phyloP scores from a whole-genome alignment of 2,888 invertebrate species.

The Athalia cordata region DNA sequence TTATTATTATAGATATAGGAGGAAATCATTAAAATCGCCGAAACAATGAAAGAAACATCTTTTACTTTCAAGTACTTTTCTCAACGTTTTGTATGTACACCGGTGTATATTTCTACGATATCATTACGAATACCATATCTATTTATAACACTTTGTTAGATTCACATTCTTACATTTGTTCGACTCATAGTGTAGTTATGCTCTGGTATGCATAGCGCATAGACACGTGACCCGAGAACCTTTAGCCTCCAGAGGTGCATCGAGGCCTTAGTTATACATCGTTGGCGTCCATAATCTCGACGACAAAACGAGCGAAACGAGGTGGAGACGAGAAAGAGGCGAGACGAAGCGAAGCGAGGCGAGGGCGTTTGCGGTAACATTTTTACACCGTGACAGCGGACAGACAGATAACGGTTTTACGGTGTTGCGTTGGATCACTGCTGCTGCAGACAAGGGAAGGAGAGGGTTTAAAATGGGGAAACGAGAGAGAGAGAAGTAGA shows the following conservation, averaged over 20 bases:
- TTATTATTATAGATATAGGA: too few relatives aligned
- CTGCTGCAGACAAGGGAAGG: constrained; percentile 1
- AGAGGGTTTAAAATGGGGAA: not conserved
- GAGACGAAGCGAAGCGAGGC: not conserved
- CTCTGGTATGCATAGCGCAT: constrained; percentile 10
- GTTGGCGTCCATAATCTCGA: constrained; percentile 26
- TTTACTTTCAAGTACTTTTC: too few relatives aligned
- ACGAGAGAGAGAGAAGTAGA: constrained; percentile 7
- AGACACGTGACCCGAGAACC: constrained; percentile 32
- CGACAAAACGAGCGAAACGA: constrained; percentile 24
- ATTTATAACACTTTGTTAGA: constrained; percentile 34
- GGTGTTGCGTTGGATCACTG: constrained; percentile 34
- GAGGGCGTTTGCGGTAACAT: constrained; percentile 24
- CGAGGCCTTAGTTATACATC: constrained; percentile 31
- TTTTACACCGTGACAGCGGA: constrained; percentile 41
- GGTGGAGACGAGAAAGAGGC: not conserved
- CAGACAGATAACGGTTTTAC: constrained; percentile 46
- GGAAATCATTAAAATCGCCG: too few relatives aligned
- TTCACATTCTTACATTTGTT: constrained; percentile 13
- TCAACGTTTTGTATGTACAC: too few relatives aligned
- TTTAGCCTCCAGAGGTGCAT: constrained; percentile 31
- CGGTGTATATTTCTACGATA: too few relatives aligned
- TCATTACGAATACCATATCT: not conserved
- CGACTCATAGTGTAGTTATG: constrained; percentile 21
- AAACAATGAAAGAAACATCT: too few relatives aligned